phyloP scores from a whole-genome alignment of 2,113 vertebrate species.

The Notothenia rossii region DNA sequence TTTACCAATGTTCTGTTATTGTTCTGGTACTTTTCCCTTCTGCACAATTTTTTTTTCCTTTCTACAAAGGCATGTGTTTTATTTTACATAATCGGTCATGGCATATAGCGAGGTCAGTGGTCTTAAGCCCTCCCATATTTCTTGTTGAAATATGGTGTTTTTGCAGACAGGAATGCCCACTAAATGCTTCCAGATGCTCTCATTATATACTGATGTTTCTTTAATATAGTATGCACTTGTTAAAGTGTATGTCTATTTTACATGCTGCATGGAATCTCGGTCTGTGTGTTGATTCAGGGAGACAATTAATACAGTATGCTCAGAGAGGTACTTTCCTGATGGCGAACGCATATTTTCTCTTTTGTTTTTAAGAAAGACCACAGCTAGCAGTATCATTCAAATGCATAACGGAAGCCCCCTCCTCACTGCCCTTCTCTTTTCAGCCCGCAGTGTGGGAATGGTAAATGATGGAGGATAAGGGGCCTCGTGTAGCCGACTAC shows the following conservation, averaged over 20 bases:
- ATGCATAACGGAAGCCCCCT: slow-evolving; percentile 21
- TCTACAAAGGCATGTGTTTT: slow-evolving; percentile 61
- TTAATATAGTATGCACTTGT: slow-evolving; percentile 25
- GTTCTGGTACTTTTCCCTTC: slow-evolving; percentile 29
- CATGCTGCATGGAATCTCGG: slow-evolving; percentile 5
- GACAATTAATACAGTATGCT: not conserved
- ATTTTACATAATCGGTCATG: slow-evolving; percentile 65
- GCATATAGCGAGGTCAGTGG: slow-evolving; percentile 62
- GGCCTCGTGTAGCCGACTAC: slow-evolving; percentile 98
- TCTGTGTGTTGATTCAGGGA: not conserved
- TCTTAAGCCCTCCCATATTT: slow-evolving; percentile 57
- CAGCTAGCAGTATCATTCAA: slow-evolving; percentile 27
- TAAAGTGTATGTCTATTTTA: slow-evolving; percentile 29
- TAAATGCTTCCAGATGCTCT: slow-evolving; percentile 81
- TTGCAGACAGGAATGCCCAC: slow-evolving; percentile 66
- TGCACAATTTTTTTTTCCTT: slow-evolving; percentile 10
- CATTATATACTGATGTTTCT: slow-evolving; percentile 41
- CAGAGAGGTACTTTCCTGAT: not conserved
- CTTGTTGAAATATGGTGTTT: slow-evolving; percentile 67
- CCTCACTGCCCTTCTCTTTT: slow-evolving; percentile 7
- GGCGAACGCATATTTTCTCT: not conserved
- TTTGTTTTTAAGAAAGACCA: slow-evolving; percentile 15
- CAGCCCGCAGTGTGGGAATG: slow-evolving; percentile 87
- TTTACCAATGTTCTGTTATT: slow-evolving; percentile 11
- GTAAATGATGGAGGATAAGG: slow-evolving; percentile 99